Conservation (phyloP, 2,888 invertebrate genomes). For the Craniophora ligustri region DNA sequence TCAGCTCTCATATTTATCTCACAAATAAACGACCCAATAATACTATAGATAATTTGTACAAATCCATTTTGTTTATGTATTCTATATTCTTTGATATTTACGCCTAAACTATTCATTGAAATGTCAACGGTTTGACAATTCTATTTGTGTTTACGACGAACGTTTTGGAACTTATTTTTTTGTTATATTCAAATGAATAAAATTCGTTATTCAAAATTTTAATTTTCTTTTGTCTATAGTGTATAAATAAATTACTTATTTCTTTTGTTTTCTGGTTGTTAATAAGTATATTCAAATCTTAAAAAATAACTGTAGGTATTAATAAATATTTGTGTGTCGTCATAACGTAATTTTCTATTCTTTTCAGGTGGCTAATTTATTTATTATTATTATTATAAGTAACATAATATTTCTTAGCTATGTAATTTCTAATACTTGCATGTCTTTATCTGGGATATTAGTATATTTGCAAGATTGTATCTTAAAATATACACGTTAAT, state of each 20-base stretch:
- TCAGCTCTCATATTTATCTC: slow-evolving; percentile 17
- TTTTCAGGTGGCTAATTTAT: slow-evolving; percentile 43
- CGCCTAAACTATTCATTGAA: neutral
- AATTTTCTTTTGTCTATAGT: no score
- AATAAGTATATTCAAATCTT: neutral
- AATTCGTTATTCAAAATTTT: no score
- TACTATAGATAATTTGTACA: slow-evolving; percentile 18
- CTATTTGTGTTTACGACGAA: no score
- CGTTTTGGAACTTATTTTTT: no score
- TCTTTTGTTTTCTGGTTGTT: neutral
- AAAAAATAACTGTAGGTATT: neutral
- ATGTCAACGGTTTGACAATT: no score
- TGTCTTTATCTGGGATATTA: slow-evolving; percentile 29
- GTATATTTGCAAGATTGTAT: neutral
- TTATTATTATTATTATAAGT: slow-evolving; percentile 13
- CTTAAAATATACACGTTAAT: neutral
- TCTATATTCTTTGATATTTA: slow-evolving; percentile 1
- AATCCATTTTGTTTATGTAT: slow-evolving; percentile 24
- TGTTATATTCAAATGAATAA: no score
- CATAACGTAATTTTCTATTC: slow-evolving; percentile 20
- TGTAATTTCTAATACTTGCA: slow-evolving; percentile 36
- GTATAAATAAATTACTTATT: neutral
- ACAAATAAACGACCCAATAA: slow-evolving; percentile 5
- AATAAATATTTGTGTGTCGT: slow-evolving; percentile 9
- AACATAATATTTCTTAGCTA: slow-evolving; percentile 6